These are phyloP conservation scores for Zaprionus gabonicus DNA, from an alignment of 1,140 invertebrate species.

Conservation along the genomic window DNA sequence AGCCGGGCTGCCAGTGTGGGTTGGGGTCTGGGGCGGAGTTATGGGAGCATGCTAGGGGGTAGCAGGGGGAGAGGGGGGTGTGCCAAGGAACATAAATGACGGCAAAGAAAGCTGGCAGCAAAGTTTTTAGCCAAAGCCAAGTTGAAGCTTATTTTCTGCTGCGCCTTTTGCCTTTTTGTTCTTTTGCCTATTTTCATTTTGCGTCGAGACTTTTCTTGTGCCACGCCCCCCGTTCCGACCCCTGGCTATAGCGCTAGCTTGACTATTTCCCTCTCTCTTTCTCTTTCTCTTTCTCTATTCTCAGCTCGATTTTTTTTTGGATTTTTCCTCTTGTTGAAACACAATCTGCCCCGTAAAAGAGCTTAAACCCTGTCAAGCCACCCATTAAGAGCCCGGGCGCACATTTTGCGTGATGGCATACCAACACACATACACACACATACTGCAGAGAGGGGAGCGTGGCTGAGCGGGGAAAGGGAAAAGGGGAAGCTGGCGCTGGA, in stretches of 20 bases:
- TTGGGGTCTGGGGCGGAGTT: constrained; percentile 10
- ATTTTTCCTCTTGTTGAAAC: constrained; percentile 65
- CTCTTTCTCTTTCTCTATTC: neutral
- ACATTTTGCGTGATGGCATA: constrained; percentile 81
- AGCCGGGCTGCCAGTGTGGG: neutral
- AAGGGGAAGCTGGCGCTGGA: neutral
- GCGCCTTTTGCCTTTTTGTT: constrained; percentile 62
- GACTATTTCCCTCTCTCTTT: constrained; percentile 24
- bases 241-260: neutral
- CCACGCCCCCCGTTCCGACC: constrained; percentile 19
- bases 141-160: constrained; percentile 80
- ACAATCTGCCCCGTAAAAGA: constrained; percentile 82
- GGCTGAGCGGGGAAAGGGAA: neutral
- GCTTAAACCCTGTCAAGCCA: constrained; percentile 83
- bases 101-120: constrained; percentile 65
- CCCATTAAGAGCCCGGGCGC: constrained; percentile 77
- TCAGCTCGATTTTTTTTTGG: constrained; percentile 31
- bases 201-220: constrained; percentile 32
- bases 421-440: constrained; percentile 54
- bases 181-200: constrained; percentile 46
- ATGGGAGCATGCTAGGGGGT: neutral
- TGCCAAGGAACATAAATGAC: constrained; percentile 54
- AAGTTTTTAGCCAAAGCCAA: constrained; percentile 73
- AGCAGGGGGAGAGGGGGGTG: neutral
- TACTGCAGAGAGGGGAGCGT: constrained; percentile 36